Conservation (phyloP, 2,797 vertebrate species). For the Acestrorhynchus altus region DNA sequence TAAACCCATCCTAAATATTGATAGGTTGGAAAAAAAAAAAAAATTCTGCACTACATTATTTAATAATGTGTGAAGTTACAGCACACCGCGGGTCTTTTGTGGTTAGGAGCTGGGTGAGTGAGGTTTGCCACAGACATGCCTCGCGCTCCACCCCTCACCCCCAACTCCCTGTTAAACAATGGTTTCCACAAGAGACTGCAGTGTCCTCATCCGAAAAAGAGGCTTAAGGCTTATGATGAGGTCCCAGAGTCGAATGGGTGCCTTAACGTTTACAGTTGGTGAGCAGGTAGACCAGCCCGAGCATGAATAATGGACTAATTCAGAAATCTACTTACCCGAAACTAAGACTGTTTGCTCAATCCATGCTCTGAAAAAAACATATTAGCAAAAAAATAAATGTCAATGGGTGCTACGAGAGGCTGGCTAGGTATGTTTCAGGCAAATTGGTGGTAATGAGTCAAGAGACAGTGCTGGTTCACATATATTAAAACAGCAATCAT, state of each 20-base stretch:
- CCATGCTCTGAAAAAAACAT: conserved; percentile 85
- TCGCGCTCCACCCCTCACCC: neutral
- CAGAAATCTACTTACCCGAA: conserved; percentile 88
- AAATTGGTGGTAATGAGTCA: conserved; percentile 99
- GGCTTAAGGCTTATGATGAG: conserved; percentile 2
- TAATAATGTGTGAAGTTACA: conserved; percentile 32
- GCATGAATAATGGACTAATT: conserved; percentile 84
- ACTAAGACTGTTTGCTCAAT: conserved; percentile 94
- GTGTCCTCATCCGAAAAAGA: conserved; percentile 22
- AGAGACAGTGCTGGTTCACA: conserved; percentile 98
- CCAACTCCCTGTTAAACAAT: neutral
- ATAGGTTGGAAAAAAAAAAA: conserved; percentile 31
- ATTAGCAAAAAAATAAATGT: conserved; percentile 95
- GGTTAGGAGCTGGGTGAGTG: neutral
- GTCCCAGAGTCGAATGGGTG: neutral
- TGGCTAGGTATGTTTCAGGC: conserved; percentile 97
- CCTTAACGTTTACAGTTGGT: neutral
- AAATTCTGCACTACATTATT: conserved; percentile 43
- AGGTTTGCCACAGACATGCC: conserved; percentile 1
- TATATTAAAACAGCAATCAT: conserved; percentile 99
- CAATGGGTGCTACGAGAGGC: conserved; percentile 90
- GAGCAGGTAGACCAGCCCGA: conserved; percentile 73
- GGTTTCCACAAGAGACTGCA: neutral
- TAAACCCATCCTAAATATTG: conserved; percentile 43
- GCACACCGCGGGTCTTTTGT: conserved; percentile 4